A percentile compares a stretch with the other conserved stretches of the same genome.
These are phyloP conservation scores for Cydia strobilella DNA, from an alignment of 1,140 invertebrate genomes.

Conservation along the genomic window DNA sequence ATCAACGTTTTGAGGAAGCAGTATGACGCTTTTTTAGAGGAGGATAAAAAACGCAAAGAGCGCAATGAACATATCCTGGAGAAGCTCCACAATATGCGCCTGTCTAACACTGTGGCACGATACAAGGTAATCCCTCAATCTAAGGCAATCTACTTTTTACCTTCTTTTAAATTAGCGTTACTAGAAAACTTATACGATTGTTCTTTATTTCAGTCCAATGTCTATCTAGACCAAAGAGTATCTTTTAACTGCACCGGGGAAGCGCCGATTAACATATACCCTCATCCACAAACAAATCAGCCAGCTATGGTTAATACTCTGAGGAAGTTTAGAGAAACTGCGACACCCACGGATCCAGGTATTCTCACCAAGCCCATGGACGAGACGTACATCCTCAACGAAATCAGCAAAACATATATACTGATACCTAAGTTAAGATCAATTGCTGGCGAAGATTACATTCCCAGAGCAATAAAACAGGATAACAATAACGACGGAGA, in stretches of 20 bases:
- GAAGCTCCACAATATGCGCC: conserved; percentile 65
- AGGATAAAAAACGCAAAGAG: conserved; percentile 69
- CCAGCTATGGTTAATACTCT: not conserved
- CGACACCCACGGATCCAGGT: conserved; percentile 6
- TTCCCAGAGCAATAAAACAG: conserved; percentile 36
- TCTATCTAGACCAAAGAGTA: conserved; percentile 7
- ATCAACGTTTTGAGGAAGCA: conserved; percentile 70
- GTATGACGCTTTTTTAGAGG: conserved; percentile 71
- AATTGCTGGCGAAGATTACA: conserved; percentile 33
- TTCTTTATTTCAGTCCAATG: conserved; percentile 25
- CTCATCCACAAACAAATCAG: not conserved
- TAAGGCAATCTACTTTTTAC: not conserved
- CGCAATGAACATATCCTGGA: conserved; percentile 70
- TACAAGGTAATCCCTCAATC: conserved; percentile 40
- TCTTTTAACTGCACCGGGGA: not conserved
- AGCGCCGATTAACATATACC: not conserved
- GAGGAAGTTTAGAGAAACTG: conserved; percentile 9
- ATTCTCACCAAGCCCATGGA: conserved; percentile 32
- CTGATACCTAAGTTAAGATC: conserved; percentile 61
- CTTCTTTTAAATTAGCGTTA: not conserved
- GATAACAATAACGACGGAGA: conserved; percentile 47
- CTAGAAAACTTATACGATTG: not conserved
- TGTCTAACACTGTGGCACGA: conserved; percentile 45
- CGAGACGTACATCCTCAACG: conserved; percentile 54
- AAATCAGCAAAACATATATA: conserved; percentile 70